Conservation (phyloP, 1,140 invertebrate species). For the Luehdorfia chinensis region DNA sequence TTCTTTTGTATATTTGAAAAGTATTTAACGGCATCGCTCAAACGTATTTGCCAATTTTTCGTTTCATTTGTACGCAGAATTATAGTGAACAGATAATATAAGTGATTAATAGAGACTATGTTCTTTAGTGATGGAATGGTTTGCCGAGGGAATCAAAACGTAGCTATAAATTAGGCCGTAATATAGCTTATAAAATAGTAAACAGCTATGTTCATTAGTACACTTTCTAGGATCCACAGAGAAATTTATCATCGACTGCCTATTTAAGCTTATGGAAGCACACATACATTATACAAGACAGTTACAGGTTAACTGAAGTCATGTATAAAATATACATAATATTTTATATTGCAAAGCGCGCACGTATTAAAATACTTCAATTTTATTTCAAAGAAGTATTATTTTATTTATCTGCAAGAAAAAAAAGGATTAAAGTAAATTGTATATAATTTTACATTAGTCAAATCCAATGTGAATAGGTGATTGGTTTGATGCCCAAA, state of each 20-base stretch:
- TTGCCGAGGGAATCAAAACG: slow-evolving; percentile 18
- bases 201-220: slow-evolving; percentile 6
- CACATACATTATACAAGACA: slow-evolving; percentile 30
- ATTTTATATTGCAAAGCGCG: slow-evolving; percentile 8
- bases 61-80: too few species aligned
- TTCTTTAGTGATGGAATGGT: too few species aligned
- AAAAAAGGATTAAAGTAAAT: not conserved
- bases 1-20: too few species aligned
- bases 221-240: slow-evolving; percentile 31
- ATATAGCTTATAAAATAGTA: slow-evolving; percentile 20
- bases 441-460: too few species aligned
- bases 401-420: too few species aligned
- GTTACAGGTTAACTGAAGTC: slow-evolving; percentile 4
- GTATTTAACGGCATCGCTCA: too few species aligned
- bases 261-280: slow-evolving; percentile 50
- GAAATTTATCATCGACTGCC: slow-evolving; percentile 25
- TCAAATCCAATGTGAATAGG: too few species aligned
- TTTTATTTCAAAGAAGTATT: not conserved
- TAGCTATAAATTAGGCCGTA: slow-evolving; percentile 24
- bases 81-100: too few species aligned
- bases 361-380: not conserved
- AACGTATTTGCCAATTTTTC: too few species aligned
- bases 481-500: too few species aligned
- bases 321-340: not conserved
- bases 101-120: too few species aligned